These are phyloP conservation scores for Drosophila parthenogenetica DNA, from an alignment of 2,888 invertebrate genomes.

Conservation along the genomic window DNA sequence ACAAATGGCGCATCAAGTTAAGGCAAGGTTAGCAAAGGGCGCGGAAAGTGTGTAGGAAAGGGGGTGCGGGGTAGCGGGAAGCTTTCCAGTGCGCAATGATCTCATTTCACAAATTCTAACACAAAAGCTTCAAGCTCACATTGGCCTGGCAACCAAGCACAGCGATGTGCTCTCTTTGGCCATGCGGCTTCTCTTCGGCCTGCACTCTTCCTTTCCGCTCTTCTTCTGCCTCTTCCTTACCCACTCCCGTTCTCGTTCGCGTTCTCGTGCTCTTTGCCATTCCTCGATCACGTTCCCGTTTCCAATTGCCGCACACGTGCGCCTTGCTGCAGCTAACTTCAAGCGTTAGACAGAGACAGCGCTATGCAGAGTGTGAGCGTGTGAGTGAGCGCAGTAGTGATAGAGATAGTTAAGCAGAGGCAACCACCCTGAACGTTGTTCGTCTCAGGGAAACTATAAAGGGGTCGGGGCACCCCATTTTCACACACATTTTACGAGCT, in stretches of 20 bases:
- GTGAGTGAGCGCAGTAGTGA: background rate
- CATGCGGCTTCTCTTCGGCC: background rate
- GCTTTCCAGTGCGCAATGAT: constrained; percentile 46
- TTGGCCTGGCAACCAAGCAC: constrained; percentile 48
- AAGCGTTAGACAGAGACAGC: background rate
- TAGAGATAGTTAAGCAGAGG: constrained; percentile 6
- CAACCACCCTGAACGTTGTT: constrained; percentile 37
- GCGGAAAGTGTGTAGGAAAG: background rate
- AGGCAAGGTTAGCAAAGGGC: constrained; percentile 1
- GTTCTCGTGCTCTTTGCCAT: background rate
- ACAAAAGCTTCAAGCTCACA: constrained; percentile 39
- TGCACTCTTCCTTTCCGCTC: background rate
- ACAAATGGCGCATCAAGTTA: constrained; percentile 55
- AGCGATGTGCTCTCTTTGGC: background rate
- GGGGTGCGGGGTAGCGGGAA: background rate
- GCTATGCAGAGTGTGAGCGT: background rate
- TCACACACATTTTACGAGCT: constrained; percentile 77
- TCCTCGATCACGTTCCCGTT: constrained; percentile 9
- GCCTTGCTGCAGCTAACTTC: constrained; percentile 19
- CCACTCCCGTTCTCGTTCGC: background rate
- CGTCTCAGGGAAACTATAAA: background rate
- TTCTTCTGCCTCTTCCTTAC: background rate
- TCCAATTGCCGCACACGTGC: constrained; percentile 48
- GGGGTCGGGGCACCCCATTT: constrained; percentile 59
- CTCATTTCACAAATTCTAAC: constrained; percentile 58